phyloP scores from a whole-genome alignment of 2,888 invertebrate genomes.

The Limnephilus marmoratus region DNA sequence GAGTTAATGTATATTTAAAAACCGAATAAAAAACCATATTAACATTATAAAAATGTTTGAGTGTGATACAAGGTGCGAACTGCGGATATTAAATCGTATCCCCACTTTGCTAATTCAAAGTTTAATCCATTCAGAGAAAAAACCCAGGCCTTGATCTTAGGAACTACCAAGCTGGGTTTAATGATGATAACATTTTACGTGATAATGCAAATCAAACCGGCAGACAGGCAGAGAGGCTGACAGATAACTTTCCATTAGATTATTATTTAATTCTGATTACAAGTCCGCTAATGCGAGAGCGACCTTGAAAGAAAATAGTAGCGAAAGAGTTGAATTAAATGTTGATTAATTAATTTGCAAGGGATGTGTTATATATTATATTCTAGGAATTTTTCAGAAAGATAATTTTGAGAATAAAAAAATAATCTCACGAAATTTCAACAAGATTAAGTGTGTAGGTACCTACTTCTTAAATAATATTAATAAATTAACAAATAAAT shows the following conservation, averaged over 20 bases:
- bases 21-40: neutral
- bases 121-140: neutral
- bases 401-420: too few species aligned
- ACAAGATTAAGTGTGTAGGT: too few species aligned
- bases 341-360: neutral
- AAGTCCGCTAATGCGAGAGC: neutral
- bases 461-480: too few species aligned
- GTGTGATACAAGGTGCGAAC: neutral
- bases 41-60: neutral
- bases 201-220: conserved; percentile 2
- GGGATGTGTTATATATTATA: neutral
- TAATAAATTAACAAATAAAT: too few species aligned
- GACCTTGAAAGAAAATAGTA: neutral
- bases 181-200: neutral
- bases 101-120: neutral
- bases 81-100: neutral
- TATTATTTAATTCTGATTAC: neutral
- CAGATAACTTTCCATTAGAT: neutral
- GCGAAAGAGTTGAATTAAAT: neutral
- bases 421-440: too few species aligned
- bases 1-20: neutral
- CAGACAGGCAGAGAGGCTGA: neutral
- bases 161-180: neutral
- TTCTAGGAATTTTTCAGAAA: neutral
- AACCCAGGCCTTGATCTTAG: neutral